Percentiles rank a stretch among this genome's conserved stretches.
Conservation (phyloP, 2,113 vertebrate genomes). For the Mystacornis crossleyi region DNA sequence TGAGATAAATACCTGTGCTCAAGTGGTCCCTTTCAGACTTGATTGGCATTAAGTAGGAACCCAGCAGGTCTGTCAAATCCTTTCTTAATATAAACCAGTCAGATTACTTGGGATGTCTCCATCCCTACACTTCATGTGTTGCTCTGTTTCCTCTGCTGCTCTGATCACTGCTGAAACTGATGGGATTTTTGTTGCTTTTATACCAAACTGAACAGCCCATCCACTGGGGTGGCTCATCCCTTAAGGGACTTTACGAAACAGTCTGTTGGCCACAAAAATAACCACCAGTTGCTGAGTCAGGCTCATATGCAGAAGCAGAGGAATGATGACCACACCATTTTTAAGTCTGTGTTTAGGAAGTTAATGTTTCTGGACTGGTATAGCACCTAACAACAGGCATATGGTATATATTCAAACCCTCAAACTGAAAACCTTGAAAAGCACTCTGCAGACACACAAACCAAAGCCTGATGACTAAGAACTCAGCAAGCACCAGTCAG, state of each 20-base stretch:
- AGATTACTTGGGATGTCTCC: background rate
- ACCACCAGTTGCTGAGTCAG: conserved; percentile 41
- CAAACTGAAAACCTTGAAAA: background rate
- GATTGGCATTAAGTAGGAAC: conserved; percentile 18
- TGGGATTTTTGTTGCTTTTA: conserved; percentile 53
- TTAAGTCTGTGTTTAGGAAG: background rate
- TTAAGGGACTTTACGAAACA: conserved; percentile 64
- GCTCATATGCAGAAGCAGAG: background rate
- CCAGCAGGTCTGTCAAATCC: conserved; percentile 15
- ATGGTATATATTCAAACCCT: background rate
- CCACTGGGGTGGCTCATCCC: conserved; percentile 41
- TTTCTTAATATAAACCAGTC: conserved; percentile 9
- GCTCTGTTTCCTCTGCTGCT: conserved; percentile 15
- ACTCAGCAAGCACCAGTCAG: background rate
- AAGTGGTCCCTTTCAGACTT: conserved; percentile 9
- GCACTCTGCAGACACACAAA: background rate
- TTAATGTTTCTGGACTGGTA: background rate
- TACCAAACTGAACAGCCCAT: conserved; percentile 10
- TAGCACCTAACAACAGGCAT: background rate
- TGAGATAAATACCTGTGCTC: conserved; percentile 22
- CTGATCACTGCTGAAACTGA: conserved; percentile 1
- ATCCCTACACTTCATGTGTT: background rate
- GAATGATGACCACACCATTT: conserved; percentile 44
- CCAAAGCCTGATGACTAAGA: background rate
- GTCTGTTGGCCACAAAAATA: conserved; percentile 62